Evolutionary conservation across 2,797 vertebrate species (phyloP), one percentile per base, ranked within the genome.

Genomic region (Hipposideros larvatus): DNA sequence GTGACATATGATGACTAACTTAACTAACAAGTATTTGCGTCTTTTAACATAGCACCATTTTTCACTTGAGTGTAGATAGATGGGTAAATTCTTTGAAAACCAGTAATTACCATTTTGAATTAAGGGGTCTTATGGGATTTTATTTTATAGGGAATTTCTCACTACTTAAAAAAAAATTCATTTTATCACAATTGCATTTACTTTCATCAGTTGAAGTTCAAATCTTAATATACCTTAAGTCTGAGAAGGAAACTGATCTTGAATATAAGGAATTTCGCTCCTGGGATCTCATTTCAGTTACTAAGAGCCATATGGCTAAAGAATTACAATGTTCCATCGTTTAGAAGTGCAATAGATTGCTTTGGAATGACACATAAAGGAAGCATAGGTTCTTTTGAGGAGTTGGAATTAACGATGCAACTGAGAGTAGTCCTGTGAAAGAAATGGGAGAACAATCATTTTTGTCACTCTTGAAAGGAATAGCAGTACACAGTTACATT

Each of bases 201-300:
- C 77, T 95, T 86, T 83, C 59, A 85, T 96, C 91, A 63, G 10
- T 61, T 77, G 48, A 85, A 75, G 75, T 91, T 96, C 57, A 89
- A 93, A 79, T 94, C 18, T 85, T 94, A 90, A 91, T 95, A 88
- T 94, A 73, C 26, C 19, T 90, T 84, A 94, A 68, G 26, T 93
- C 93, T 73, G 77, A 96, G 53, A 84, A 97, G 73, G 53, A 96
- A 97, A 87, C 57, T 87, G 71, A 85, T 97, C 68, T 91, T 93
- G 70, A 96, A 57, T 94, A 71, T 91, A 90, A 96, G 48, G 18
- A 26, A 90, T 96, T 95, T 97, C 84, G 79, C 95, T 96, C 84
- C 51, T 85, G 96, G 71, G 93, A 97, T 93, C 71, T 94, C 79
- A 93, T 94, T 96, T 96, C 89, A 93, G 86, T 90, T 96, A 90